A percentile compares a stretch with the other conserved stretches of the same genome.
Conservation (phyloP, 2,797 vertebrate genomes). For the Ptychobarbus kaznakovi region DNA sequence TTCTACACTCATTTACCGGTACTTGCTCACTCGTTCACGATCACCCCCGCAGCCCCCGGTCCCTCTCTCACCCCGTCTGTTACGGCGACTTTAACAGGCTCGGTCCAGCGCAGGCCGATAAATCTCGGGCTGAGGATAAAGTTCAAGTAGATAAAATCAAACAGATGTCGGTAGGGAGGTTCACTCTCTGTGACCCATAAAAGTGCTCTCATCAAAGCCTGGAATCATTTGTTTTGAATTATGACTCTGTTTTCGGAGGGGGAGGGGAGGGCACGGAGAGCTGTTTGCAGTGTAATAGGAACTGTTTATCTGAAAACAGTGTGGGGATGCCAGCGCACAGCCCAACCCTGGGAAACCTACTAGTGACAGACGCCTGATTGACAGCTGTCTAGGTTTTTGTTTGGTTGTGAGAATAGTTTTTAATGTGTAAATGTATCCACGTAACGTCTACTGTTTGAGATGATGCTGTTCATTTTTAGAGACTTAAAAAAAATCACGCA, state of each 20-base stretch:
- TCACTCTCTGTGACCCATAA: constrained; percentile 96
- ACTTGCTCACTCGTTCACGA: constrained; percentile 40
- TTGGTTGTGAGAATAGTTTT: background rate
- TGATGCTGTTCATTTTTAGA: background rate
- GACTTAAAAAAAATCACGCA: background rate
- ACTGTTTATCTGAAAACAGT: constrained; percentile 99
- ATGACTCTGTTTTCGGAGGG: constrained; percentile 99
- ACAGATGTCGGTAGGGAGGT: constrained; percentile 96
- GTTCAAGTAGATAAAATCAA: constrained; percentile 99
- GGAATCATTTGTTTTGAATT: constrained; percentile 99
- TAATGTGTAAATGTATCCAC: background rate
- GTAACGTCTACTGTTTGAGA: background rate
- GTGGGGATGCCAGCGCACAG: constrained; percentile 81
- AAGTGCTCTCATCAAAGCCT: constrained; percentile 98
- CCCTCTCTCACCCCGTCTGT: constrained; percentile 74
- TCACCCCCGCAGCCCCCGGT: constrained; percentile 60
- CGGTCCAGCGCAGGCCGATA: constrained; percentile 93
- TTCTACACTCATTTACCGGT: background rate
- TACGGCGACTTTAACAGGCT: constrained; percentile 93
- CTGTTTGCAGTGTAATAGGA: constrained; percentile 98
- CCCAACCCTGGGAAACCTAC: constrained; percentile 88
- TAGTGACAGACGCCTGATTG: constrained; percentile 85
- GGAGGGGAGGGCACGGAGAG: constrained; percentile 73
- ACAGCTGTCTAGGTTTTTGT: constrained; percentile 78
- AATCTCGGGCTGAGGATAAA: constrained; percentile 97